phyloP scores from a whole-genome alignment of 2,113 vertebrate genomes.

The Psettodes erumei region DNA sequence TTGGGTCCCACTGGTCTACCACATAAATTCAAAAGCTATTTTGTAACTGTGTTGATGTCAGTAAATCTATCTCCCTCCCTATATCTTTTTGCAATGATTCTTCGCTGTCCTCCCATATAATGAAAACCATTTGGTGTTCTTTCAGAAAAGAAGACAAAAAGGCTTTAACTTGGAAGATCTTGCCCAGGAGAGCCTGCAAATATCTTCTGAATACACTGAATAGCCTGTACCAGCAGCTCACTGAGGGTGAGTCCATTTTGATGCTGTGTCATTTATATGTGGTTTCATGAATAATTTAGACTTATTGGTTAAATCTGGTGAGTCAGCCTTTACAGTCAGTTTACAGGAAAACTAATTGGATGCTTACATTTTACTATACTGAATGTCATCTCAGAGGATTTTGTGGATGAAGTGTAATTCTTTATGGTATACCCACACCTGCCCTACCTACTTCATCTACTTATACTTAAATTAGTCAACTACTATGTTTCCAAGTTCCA shows the following conservation, averaged over 20 bases:
- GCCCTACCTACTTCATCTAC: background rate
- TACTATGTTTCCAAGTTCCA: background rate
- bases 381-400: conserved; percentile 19
- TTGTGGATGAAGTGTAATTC: conserved; percentile 16
- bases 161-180: conserved; percentile 93
- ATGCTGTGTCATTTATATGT: conserved; percentile 49
- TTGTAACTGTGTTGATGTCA: conserved; percentile 54
- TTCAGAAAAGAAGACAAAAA: conserved; percentile 95
- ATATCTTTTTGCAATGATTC: conserved; percentile 42
- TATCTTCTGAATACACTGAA: conserved; percentile 93
- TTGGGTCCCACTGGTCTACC: conserved; percentile 2
- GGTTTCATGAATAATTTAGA: conserved; percentile 64
- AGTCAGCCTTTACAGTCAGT: conserved; percentile 38
- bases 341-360: conserved; percentile 47
- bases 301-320: conserved; percentile 34
- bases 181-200: conserved; percentile 98
- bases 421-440: background rate
- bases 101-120: conserved; percentile 56
- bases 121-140: conserved; percentile 70
- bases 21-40: conserved; percentile 50
- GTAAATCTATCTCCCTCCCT: conserved; percentile 35
- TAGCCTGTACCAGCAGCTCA: conserved; percentile 92
- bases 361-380: conserved; percentile 14
- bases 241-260: conserved; percentile 88
- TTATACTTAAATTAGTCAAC: background rate